Conservation (phyloP, 2,888 invertebrate genomes). For the Micropterix aruncella region DNA sequence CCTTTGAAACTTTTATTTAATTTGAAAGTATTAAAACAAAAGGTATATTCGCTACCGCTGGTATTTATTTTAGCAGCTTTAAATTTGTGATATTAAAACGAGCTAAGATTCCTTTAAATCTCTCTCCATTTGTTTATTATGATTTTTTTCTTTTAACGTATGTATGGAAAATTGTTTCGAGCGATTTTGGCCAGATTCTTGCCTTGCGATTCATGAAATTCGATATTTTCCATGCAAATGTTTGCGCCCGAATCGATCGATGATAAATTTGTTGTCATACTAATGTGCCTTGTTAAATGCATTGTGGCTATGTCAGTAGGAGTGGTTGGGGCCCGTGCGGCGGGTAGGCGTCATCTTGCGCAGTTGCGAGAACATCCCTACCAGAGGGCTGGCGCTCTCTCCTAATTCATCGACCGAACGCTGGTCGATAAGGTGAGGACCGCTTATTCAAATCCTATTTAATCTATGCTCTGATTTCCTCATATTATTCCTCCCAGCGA, state of each 20-base stretch:
- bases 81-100: neutral
- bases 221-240: too few relatives aligned
- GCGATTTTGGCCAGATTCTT: too few relatives aligned
- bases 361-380: constrained; percentile 94
- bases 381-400: constrained; percentile 87
- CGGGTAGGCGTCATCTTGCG: constrained; percentile 70
- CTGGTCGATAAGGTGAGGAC: constrained; percentile 41
- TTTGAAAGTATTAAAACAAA: too few relatives aligned
- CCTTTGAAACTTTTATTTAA: too few relatives aligned
- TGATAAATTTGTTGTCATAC: too few relatives aligned
- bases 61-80: neutral
- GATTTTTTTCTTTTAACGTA: too few relatives aligned
- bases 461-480: neutral
- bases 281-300: too few relatives aligned
- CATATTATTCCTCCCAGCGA: constrained; percentile 1
- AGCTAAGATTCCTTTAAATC: neutral
- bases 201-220: too few relatives aligned
- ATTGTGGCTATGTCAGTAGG: constrained; percentile 42
- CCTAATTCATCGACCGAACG: constrained; percentile 39
- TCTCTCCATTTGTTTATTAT: too few relatives aligned
- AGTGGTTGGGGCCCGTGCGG: constrained; percentile 75
- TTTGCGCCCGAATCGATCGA: too few relatives aligned
- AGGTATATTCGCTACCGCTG: too few relatives aligned
- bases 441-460: constrained; percentile 10
- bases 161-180: too few relatives aligned